Conservation (phyloP, 2,113 vertebrate genomes). For the Tachysurus fulvidraco region DNA sequence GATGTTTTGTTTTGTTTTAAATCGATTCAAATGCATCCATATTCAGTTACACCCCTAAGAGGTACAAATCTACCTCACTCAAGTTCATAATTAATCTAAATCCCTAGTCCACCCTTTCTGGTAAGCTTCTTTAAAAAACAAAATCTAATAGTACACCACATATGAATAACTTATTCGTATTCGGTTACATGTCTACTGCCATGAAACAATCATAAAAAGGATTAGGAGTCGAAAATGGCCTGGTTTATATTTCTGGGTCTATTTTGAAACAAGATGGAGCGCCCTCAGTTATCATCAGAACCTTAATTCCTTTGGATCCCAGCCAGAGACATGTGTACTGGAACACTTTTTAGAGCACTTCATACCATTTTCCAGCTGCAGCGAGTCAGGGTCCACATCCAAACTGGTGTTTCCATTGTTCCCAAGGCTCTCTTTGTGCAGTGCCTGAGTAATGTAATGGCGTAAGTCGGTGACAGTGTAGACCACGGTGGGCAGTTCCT, state of each 20-base stretch:
- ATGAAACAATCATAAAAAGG: not conserved
- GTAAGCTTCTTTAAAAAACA: too few relatives aligned
- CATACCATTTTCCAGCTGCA: conserved; percentile 79
- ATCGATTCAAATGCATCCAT: not conserved
- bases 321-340: not conserved
- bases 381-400: conserved; percentile 71
- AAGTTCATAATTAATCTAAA: not conserved
- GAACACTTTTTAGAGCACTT: not conserved
- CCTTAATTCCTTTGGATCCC: not conserved
- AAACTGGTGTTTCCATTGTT: conserved; percentile 75
- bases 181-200: not conserved
- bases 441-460: conserved; percentile 84
- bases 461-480: conserved; percentile 88
- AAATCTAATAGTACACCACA: not conserved
- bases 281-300: not conserved
- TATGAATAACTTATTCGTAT: not conserved
- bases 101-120: not conserved
- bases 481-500: conserved; percentile 84
- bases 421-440: conserved; percentile 79
- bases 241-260: not conserved
- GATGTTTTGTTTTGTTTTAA: not conserved
- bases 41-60: not conserved
- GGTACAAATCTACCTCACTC: not conserved
- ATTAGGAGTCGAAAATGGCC: not conserved
- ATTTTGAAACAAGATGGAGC: not conserved